These are phyloP conservation scores for Muscina levida DNA, from an alignment of 2,888 invertebrate species.

Conservation along the genomic window DNA sequence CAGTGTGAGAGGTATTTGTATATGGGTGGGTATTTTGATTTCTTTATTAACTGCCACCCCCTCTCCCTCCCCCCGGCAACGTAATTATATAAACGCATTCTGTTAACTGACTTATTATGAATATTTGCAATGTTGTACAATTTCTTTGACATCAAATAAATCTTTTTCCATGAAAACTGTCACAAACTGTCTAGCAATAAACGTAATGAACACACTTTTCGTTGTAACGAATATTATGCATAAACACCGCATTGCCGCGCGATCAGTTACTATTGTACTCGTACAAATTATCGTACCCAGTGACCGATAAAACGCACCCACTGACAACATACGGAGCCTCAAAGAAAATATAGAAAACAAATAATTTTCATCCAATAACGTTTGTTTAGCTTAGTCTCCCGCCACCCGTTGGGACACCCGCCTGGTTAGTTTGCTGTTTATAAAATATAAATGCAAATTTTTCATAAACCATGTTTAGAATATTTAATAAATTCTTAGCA, in stretches of 20 bases:
- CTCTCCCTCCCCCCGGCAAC: slow-evolving; percentile 22
- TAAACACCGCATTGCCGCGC: slow-evolving; percentile 42
- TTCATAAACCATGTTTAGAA: slow-evolving; percentile 65
- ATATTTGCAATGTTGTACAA: slow-evolving; percentile 40
- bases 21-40: too few species aligned
- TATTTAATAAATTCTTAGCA: slow-evolving; percentile 56
- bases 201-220: slow-evolving; percentile 44
- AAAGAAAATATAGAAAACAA: slow-evolving; percentile 51
- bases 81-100: slow-evolving; percentile 2
- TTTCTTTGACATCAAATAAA: slow-evolving; percentile 46
- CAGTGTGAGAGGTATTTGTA: too few species aligned
- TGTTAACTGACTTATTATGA: background rate
- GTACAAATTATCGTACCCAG: slow-evolving; percentile 65
- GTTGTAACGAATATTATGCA: slow-evolving; percentile 38
- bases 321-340: slow-evolving; percentile 27
- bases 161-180: slow-evolving; percentile 63
- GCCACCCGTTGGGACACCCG: background rate
- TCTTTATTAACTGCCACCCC: slow-evolving; percentile 28
- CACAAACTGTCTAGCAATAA: slow-evolving; percentile 50
- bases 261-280: background rate
- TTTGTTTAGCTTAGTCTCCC: slow-evolving; percentile 35
- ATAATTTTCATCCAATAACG: slow-evolving; percentile 40
- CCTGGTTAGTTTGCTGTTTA: slow-evolving; percentile 24
- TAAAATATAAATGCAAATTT: slow-evolving; percentile 64
- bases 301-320: slow-evolving; percentile 73